These are phyloP conservation scores for Carterocephalus palaemon DNA, from an alignment of 2,888 invertebrate species.

Conservation along the genomic window DNA sequence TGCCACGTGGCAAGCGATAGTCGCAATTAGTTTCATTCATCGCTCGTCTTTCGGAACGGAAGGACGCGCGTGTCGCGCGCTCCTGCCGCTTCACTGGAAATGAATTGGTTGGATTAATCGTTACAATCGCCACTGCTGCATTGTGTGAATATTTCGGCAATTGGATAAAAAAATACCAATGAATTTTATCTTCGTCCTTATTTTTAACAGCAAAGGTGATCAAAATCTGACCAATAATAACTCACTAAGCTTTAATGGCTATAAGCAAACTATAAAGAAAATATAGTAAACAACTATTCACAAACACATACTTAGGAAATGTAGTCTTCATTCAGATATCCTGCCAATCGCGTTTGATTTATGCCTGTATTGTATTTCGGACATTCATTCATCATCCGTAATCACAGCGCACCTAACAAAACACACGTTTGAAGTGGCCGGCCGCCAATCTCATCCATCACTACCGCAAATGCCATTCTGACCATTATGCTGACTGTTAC, in stretches of 20 bases:
- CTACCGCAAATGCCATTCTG: constrained; percentile 33
- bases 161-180: no score
- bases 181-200: no score
- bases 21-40: constrained; percentile 70
- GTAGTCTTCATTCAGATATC: constrained; percentile 13
- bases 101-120: constrained; percentile 64
- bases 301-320: constrained; percentile 11
- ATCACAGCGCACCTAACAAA: constrained; percentile 23
- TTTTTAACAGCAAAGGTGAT: no score
- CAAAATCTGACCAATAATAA: no score
- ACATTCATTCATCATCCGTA: constrained; percentile 23
- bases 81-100: constrained; percentile 54
- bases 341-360: constrained; percentile 22
- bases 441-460: constrained; percentile 35
- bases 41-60: constrained; percentile 41
- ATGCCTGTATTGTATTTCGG: constrained; percentile 22
- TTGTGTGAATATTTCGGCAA: constrained; percentile 11
- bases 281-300: constrained; percentile 14
- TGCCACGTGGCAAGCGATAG: constrained; percentile 62
- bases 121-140: constrained; percentile 30
- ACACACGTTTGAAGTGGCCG: constrained; percentile 31
- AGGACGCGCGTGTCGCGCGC: constrained; percentile 44
- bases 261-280: background rate
- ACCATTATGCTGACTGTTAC: constrained; percentile 34
- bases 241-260: no score